Evolutionary conservation across 2,113 vertebrate species (phyloP), one percentile per base, ranked within the genome.

Genomic region (Empidonax alnorum): DNA sequence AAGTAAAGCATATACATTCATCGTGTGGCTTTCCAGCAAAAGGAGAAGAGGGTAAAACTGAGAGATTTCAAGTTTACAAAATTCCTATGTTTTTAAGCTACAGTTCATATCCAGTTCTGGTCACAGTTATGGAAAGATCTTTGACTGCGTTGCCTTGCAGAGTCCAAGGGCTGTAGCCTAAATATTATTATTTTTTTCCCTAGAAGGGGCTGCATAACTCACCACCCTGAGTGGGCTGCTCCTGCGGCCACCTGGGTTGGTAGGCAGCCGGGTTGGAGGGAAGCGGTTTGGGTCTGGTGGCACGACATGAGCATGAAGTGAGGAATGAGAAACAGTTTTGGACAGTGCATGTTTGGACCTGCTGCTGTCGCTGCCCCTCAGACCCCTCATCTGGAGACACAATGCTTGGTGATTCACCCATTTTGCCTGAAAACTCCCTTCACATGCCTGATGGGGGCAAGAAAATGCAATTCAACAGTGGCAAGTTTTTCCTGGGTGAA

Each of bases 1-100:
- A 94, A 97, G 96, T 85, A 97, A 94, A 97, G 97, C 97, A 93
- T 96, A 95, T 98, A 98, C 98, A 98, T 98, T 98, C 98, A 98
- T 97, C 12, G 24, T 95, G 97, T 97, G 97, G 95, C 96, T 98
- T 97, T 97, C 96, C 97, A 98, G 97, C 98, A 98, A 97, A 97
- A 94, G 95, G 93, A 97, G 85, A 56, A 96, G 84, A 97, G 97
- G 85, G 91, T 95, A 97, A 88, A 97, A 87, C 55, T 0, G 1
- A 91, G 65, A 95, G 56, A 96, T 96, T 98, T 98, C 98, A 98
- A 98, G 97, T 98, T 97, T 82, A 90, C 80, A 87, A 93, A 97
- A 96, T 92, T 96, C 71, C 81, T 96, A 62, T 67, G 93, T 94
- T 93, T 63, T 90, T 74, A 95, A 97, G 93, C 96, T 97, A 97